Conservation (phyloP, 2,888 invertebrate species). For the Nephrocerus scutellatus region DNA sequence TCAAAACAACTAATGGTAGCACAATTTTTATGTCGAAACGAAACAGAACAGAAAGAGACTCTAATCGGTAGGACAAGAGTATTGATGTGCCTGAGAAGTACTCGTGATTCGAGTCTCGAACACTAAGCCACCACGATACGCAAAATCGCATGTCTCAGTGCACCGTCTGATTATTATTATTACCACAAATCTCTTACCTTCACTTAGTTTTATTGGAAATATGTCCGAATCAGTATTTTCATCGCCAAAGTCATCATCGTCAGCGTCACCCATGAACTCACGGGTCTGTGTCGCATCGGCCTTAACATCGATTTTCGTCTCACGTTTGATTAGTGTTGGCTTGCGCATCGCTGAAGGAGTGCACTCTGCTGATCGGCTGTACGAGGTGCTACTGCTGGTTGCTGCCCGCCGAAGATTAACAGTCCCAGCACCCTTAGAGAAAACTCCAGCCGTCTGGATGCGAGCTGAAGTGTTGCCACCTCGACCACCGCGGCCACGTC, state of each 20-base stretch:
- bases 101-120: no score
- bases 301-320: constrained; percentile 36
- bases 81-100: no score
- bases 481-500: constrained; percentile 26
- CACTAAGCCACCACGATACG: no score
- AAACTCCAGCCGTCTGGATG: constrained; percentile 44
- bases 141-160: no score
- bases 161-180: no score
- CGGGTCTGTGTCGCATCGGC: constrained; percentile 32
- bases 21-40: no score
- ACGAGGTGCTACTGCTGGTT: constrained; percentile 27
- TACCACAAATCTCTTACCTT: constrained; percentile 39
- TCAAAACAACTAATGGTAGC: no score
- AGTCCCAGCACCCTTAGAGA: constrained; percentile 45
- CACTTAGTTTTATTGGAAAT: constrained; percentile 39
- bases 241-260: constrained; percentile 32
- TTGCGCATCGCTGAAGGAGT: constrained; percentile 30
- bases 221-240: constrained; percentile 37
- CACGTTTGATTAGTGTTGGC: constrained; percentile 33
- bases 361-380: constrained; percentile 32
- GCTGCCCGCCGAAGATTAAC: constrained; percentile 30
- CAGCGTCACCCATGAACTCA: constrained; percentile 37
- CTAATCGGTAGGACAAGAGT: no score
- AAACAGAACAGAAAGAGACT: no score
- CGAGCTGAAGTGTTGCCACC: constrained; percentile 33